These are phyloP conservation scores for Heliconius hortense DNA, from an alignment of 2,888 invertebrate species.

Conservation along the genomic window DNA sequence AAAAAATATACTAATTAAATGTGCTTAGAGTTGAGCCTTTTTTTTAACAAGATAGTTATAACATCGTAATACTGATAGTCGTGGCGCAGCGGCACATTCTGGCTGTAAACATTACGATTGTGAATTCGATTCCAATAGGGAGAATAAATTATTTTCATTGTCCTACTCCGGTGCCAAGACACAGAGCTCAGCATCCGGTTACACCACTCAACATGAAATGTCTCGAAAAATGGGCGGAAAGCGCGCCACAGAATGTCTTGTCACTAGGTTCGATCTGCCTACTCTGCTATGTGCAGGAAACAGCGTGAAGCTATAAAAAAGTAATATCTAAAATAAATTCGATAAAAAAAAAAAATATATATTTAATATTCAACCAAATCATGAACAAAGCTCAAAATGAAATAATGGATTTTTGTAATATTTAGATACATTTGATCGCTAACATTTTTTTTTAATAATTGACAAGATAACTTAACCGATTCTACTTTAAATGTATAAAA, in stretches of 20 bases:
- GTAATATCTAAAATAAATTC: not conserved
- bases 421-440: not conserved
- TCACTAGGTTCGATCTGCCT: too few relatives aligned
- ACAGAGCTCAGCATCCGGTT: too few relatives aligned
- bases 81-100: not conserved
- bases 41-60: not conserved
- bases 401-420: not conserved
- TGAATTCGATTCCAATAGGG: not conserved
- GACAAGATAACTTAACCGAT: not conserved
- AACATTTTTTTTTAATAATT: not conserved
- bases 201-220: too few relatives aligned
- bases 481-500: not conserved
- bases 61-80: not conserved
- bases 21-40: not conserved
- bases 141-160: not conserved
- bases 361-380: not conserved
- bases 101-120: not conserved
- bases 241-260: too few relatives aligned
- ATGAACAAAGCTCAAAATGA: slow-evolving; percentile 11
- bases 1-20: not conserved
- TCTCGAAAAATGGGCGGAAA: too few relatives aligned
- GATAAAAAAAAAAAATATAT: not conserved
- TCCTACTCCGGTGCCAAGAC: not conserved
- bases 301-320: too few relatives aligned
- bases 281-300: too few relatives aligned